Base-by-base conservation (phyloP, 2,113 vertebrate species). In the Sinocyclocheilus maitianheensis region DNA sequence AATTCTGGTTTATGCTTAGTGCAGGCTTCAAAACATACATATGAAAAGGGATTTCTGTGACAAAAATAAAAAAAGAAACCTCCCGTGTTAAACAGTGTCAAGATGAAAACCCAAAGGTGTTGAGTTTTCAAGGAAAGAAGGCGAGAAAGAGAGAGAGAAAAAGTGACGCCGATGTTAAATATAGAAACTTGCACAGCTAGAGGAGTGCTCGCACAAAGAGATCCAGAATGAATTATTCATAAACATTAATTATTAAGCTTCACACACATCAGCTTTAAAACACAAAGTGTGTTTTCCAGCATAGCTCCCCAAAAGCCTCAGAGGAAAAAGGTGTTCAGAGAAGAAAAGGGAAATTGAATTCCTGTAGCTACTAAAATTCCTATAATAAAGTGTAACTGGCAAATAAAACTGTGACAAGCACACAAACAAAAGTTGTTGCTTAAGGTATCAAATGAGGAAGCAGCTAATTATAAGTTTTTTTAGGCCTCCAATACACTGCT, bases 171-270 rank as follows among this genome's bases (percentile, higher is more conserved):
- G 18, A 85, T 84, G 89, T 93, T 94, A 94, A 94, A 94, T 93
- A 92, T 94, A 94, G 94, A 92, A 87, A 82, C 83, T 86, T 85
- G 88, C 91, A 91, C 86, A 91, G 90, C 84, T 26, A 53, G 77
- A 85, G 46, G 74, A 62, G 72, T 62, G 60, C 84, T 76, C 2
- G 76, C 81, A 87, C 43, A 63, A 79, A 90, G 89, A 89, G 85
- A 91, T 90, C 85, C 69, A 13, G 75, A 90, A 80, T 90, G 90
- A 95, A 94, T 95, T 88, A 94, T 95, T 94, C 85, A 95, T 92
- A 87, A 60, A 55, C 26, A 37, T 77, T 92, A 91, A 93, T 91
- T 87, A 93, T 94, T 94, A 91, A 94, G n/a, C 11, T 88, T 84
- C 26, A 11, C 87, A 87, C 88, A 86, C 88, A 82, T 77, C 86